Evolutionary conservation across 2,113 vertebrate genomes (phyloP), one percentile per base, ranked within the genome.

Genomic region (Ahaetulla prasina): DNA sequence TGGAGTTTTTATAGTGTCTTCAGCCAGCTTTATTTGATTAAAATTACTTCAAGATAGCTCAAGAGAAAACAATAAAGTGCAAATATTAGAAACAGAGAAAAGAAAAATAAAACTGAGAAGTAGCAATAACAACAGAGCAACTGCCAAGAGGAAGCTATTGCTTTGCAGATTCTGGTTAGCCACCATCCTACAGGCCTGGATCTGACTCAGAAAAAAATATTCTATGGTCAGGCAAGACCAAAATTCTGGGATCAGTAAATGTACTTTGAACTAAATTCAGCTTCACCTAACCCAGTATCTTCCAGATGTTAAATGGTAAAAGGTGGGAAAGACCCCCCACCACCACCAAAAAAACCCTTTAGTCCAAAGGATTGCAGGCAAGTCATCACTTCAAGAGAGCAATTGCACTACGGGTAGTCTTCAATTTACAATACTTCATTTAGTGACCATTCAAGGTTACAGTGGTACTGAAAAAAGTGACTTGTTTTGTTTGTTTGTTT

Each of bases 321-420:
- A 74, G 14, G 63, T 2, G 14, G n/a, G 14, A 35, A 74, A 16
- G 0, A 1, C 2, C 30, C 0, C 9, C 57, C 1, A 11, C 0
- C 3, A 25, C 57, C 27, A 25, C 3, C 25, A 20, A 55, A 53
- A 57, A 25, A 57, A 25, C 14, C 54, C 57, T 25, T 6, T n/a
- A 68, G 11, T 1, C 12, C 63, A 68, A n/a, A 68, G 30, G 30
- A 16, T 18, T 68, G 63, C 63, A 68, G 30, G 5, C 18, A 4
- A 60, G 27, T 27, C 11, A 3, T 63, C 3, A 30, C 11, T 63
- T 63, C 63, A 74, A 74, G n/a, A 35, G 63, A n/a, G 63, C 25
- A 10, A 16, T 35, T 74, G 63, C n/a, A 74, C 14, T 74, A 68
- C 1, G 16, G 54, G 6, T 55, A 55, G 22, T 55, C 20, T 14